These are phyloP conservation scores for Drosophila sordidula DNA, from an alignment of 2,888 invertebrate genomes.

Conservation along the genomic window DNA sequence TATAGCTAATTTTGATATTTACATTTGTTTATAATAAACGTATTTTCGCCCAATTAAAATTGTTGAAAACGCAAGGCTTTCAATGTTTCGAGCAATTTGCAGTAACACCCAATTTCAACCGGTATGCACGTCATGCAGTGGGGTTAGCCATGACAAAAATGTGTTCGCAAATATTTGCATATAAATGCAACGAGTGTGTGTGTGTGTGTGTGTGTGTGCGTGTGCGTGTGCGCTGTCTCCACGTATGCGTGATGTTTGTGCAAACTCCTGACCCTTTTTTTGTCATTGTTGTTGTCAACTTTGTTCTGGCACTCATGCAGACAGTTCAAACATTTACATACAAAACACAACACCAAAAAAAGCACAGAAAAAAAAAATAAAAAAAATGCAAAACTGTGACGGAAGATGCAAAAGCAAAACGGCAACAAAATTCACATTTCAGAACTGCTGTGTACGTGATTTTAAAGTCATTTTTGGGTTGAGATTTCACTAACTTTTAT, in stretches of 20 bases:
- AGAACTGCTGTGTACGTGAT: slow-evolving; percentile 26
- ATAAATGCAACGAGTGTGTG: slow-evolving; percentile 63
- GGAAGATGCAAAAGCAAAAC: slow-evolving; percentile 21
- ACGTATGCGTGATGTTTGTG: slow-evolving; percentile 48
- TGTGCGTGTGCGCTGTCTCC: slow-evolving; percentile 21
- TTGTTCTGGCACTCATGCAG: slow-evolving; percentile 67
- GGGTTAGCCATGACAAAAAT: slow-evolving; percentile 50
- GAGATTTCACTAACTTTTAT: neutral
- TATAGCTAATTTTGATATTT: neutral
- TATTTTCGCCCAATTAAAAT: slow-evolving; percentile 4
- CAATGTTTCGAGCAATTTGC: neutral
- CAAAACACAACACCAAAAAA: slow-evolving; percentile 41
- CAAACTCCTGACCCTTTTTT: slow-evolving; percentile 59
- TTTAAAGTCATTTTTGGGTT: slow-evolving; percentile 5
- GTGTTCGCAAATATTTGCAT: slow-evolving; percentile 69
- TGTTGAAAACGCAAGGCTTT: neutral
- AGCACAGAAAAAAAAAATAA: slow-evolving; percentile 15
- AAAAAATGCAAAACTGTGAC: slow-evolving; percentile 9
- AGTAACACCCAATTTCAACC: slow-evolving; percentile 2
- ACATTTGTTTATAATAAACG: neutral
- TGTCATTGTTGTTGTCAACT: slow-evolving; percentile 46
- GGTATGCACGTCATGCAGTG: slow-evolving; percentile 8
- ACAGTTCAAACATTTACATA: slow-evolving; percentile 75
- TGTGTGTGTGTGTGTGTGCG: slow-evolving; percentile 13
- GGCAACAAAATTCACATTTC: slow-evolving; percentile 20